Conservation (phyloP, 2,888 invertebrate species). For the Cantharis nigra region DNA sequence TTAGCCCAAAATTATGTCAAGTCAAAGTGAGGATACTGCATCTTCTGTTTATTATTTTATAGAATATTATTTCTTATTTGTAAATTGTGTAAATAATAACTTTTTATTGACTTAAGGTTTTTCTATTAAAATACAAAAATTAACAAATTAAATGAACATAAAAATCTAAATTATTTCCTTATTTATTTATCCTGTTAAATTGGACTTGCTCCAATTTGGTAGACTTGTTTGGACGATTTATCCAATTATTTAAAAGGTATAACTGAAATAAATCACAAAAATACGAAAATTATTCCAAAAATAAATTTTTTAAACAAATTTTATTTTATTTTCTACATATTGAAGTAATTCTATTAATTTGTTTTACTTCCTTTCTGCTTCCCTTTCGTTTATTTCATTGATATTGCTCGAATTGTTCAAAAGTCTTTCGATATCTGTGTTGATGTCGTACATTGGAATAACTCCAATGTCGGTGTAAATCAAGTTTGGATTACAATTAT, state of each 20-base stretch:
- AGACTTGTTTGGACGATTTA: no score
- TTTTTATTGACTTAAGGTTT: neutral
- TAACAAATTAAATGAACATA: no score
- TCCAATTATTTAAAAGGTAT: no score
- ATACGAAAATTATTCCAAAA: neutral
- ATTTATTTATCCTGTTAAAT: no score
- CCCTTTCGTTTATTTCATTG: neutral
- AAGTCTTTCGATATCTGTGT: constrained; percentile 12
- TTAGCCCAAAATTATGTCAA: constrained; percentile 64
- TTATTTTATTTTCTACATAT: neutral
- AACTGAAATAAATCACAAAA: no score
- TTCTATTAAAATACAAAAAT: no score
- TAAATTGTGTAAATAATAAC: neutral
- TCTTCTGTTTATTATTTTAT: neutral
- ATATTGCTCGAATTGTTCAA: constrained; percentile 5
- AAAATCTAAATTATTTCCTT: no score
- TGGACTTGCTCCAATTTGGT: no score
- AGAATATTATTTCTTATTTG: neutral
- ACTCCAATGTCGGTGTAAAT: constrained; percentile 25
- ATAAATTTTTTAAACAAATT: neutral
- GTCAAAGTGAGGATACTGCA: neutral
- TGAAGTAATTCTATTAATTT: no score
- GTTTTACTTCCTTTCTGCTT: neutral
- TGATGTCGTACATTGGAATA: constrained; percentile 24
- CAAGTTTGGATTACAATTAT: constrained; percentile 22